Evolutionary conservation across 2,888 invertebrate species (phyloP).

Genomic region (Lasioglossum lativentre): DNA sequence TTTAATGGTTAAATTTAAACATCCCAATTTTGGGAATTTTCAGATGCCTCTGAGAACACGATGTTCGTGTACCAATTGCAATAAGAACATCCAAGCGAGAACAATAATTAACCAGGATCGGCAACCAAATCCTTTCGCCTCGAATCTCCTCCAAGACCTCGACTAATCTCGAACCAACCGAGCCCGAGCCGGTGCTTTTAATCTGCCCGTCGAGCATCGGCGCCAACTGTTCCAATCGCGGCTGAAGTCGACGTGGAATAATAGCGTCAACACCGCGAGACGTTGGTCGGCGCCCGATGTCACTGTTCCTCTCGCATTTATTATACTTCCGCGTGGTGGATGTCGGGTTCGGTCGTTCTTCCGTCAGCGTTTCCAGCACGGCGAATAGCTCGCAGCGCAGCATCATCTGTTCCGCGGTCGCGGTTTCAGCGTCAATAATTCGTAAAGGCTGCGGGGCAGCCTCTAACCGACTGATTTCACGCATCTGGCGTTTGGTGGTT

Average conservation of each 20-base stretch:
- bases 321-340: conserved; percentile 12
- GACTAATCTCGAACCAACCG: background rate
- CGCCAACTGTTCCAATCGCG: conserved; percentile 16
- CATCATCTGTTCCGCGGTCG: conserved; percentile 72
- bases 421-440: conserved; percentile 78
- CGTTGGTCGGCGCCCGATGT: background rate
- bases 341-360: conserved; percentile 18
- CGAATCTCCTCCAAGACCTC: background rate
- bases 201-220: conserved; percentile 1
- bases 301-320: conserved; percentile 14
- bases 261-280: conserved; percentile 18
- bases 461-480: conserved; percentile 80
- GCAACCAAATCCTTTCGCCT: background rate
- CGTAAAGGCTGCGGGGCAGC: conserved; percentile 74
- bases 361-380: conserved; percentile 24
- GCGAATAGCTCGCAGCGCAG: conserved; percentile 51
- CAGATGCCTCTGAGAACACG: background rate
- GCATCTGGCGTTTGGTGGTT: conserved; percentile 82
- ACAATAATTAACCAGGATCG: background rate
- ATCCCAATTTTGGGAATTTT: background rate
- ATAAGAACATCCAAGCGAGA: background rate
- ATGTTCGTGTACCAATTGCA: background rate
- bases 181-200: conserved; percentile 4
- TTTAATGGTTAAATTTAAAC: background rate
- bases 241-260: background rate